Evolutionary conservation across 2,888 invertebrate species (phyloP), one percentile per base, ranked within the genome.

Genomic region (Drosophila bunnanda): DNA sequence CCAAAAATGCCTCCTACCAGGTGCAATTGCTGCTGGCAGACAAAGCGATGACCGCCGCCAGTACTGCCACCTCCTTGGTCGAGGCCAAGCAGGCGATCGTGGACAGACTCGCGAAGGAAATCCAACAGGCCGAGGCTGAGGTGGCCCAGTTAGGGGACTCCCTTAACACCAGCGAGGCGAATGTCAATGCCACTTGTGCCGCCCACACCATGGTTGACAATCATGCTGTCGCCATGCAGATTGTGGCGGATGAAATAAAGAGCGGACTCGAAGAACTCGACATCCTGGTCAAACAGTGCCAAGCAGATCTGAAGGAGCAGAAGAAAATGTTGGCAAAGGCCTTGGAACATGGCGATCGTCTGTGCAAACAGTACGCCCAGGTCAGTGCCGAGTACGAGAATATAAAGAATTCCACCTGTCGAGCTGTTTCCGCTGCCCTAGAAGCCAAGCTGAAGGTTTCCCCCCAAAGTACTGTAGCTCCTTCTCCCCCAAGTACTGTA

Each of bases 11-110:
- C 83, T 94, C 95, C 0, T 95, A 95, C 5, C 95, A 95, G 93
- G 94, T 94, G 0, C 95, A 95, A 91, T 93, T 94, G 0, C 95
- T 95, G 90, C 89, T 96, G 62, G 96, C 96, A 0, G 95, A 95
- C 76, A 95, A 95, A 84, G 96, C 96, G 0, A 90, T 94, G 20
- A 94, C 95, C 90, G 95, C 96, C 0, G 95, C 95, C 0, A 94
- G 95, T 82, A 95, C 95, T 1, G 95, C 95, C 0, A 95, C 95
- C 82, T 95, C 95, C 0, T 95, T 95, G 0, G 90, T 95, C 1
- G 94, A 94, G 15, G 95, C 95, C 0, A 96, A 96, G 79, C 94
- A 95, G 83, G 94, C 94, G 13, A 93, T 95, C 17, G 95, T 95
- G 0, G 94, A 95, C 75, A 95, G 95, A 79, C 91, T 95, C 0